phyloP scores from a whole-genome alignment of 2,797 vertebrate genomes.

The Anniella stebbinsi region DNA sequence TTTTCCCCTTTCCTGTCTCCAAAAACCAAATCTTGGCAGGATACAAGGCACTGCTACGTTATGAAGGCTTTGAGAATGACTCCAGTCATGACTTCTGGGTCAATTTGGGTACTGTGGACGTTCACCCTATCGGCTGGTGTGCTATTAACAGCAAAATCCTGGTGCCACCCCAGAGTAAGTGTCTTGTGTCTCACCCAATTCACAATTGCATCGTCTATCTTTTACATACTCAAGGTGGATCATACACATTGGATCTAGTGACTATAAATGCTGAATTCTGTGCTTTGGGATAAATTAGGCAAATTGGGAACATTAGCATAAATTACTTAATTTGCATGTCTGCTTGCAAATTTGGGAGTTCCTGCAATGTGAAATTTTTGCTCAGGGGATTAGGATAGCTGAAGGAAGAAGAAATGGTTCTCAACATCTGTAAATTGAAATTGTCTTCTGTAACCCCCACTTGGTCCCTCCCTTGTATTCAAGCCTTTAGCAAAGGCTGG shows the following conservation, averaged over 20 bases:
- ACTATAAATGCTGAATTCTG: background rate
- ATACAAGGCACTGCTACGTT: conserved; percentile 92
- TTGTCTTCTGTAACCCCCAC: background rate
- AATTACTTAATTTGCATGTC: background rate
- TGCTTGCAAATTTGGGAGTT: background rate
- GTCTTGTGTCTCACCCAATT: background rate
- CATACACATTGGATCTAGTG: background rate
- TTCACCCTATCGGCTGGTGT: conserved; percentile 97
- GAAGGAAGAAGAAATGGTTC: background rate
- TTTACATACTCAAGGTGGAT: background rate
- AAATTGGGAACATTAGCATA: background rate
- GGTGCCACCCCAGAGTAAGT: conserved; percentile 94
- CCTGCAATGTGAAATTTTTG: background rate
- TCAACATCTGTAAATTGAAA: background rate
- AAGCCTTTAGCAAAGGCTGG: background rate
- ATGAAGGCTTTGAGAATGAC: conserved; percentile 92
- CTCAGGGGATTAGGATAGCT: background rate
- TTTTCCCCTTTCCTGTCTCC: background rate
- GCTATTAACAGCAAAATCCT: conserved; percentile 95
- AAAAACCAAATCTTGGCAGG: conserved; percentile 78
- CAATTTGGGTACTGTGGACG: conserved; percentile 90
- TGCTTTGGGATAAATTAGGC: background rate
- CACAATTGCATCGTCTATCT: background rate
- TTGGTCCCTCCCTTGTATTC: too few relatives aligned
- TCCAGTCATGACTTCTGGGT: conserved; percentile 92